phyloP scores from a whole-genome alignment of 2,888 invertebrate species.

The Euphydryas editha region DNA sequence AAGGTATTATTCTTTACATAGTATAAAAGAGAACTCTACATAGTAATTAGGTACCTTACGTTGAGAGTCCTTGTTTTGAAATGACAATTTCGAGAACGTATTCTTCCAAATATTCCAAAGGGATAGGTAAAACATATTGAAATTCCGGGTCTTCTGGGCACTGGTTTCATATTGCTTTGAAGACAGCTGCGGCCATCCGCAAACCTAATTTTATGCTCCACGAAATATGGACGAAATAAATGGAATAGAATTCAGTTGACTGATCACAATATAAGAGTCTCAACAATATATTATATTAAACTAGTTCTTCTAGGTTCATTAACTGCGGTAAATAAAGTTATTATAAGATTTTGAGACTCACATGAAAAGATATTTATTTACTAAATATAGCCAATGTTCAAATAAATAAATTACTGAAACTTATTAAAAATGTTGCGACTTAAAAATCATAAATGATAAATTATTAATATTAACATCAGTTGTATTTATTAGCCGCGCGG shows the following conservation, averaged over 20 bases:
- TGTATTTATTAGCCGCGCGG: too few species aligned
- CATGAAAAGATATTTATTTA: background rate
- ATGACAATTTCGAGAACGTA: constrained; percentile 3
- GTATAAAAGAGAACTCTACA: background rate
- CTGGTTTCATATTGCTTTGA: constrained; percentile 56
- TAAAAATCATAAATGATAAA: too few species aligned
- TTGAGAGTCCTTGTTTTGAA: background rate
- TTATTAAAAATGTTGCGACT: too few species aligned
- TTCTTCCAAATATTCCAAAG: constrained; percentile 5
- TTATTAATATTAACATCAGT: too few species aligned
- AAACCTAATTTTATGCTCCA: constrained; percentile 76
- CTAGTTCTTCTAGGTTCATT: background rate
- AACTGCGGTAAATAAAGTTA: background rate
- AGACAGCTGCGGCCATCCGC: constrained; percentile 72
- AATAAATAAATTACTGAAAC: too few species aligned
- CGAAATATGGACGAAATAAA: constrained; percentile 72
- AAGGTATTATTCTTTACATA: background rate
- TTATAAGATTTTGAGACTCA: background rate
- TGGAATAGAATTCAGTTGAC: constrained; percentile 50
- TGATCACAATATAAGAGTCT: constrained; percentile 13
- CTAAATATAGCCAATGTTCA: too few species aligned
- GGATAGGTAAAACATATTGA: constrained; percentile 32
- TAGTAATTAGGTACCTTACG: background rate
- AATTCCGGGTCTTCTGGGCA: constrained; percentile 32
- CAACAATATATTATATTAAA: background rate